These are phyloP conservation scores for Druon quercuslanigerum DNA, from an alignment of 1,140 invertebrate species.

Conservation along the genomic window DNA sequence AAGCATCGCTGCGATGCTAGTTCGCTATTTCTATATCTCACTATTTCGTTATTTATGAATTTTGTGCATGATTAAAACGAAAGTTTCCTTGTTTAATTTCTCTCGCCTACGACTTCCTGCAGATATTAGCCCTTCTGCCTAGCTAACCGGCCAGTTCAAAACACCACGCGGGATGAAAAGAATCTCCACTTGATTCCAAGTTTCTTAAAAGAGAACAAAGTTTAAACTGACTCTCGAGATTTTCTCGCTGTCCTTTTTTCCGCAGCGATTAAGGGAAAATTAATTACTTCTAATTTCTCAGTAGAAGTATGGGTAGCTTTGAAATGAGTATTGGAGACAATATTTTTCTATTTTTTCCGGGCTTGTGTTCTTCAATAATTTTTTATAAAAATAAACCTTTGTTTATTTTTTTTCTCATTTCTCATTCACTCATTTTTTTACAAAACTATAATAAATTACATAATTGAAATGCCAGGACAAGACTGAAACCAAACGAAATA, in stretches of 20 bases:
- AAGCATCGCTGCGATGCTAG: constrained; percentile 8
- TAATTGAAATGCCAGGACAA: too few species aligned
- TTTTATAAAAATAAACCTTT: too few species aligned
- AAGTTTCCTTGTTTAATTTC: constrained; percentile 23
- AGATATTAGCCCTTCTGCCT: constrained; percentile 10
- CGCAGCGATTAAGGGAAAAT: background rate
- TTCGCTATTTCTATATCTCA: background rate
- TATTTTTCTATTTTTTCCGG: too few species aligned
- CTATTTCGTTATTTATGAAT: constrained; percentile 1
- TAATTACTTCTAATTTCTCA: background rate
- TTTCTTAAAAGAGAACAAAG: background rate
- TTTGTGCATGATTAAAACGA: constrained; percentile 26
- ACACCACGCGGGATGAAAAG: background rate
- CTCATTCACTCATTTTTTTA: too few species aligned
- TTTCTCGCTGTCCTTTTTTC: background rate
- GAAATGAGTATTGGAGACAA: too few species aligned
- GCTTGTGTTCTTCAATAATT: too few species aligned
- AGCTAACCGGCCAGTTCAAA: constrained; percentile 15
- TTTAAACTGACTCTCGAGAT: background rate
- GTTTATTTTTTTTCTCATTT: too few species aligned
- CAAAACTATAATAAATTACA: too few species aligned
- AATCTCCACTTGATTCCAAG: constrained; percentile 6
- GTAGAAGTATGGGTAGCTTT: too few species aligned
- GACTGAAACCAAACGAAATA: too few species aligned
- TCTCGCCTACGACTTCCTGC: constrained; percentile 6